Evolutionary conservation across 2,113 vertebrate genomes (phyloP).

Genomic region (Python bivittatus): DNA sequence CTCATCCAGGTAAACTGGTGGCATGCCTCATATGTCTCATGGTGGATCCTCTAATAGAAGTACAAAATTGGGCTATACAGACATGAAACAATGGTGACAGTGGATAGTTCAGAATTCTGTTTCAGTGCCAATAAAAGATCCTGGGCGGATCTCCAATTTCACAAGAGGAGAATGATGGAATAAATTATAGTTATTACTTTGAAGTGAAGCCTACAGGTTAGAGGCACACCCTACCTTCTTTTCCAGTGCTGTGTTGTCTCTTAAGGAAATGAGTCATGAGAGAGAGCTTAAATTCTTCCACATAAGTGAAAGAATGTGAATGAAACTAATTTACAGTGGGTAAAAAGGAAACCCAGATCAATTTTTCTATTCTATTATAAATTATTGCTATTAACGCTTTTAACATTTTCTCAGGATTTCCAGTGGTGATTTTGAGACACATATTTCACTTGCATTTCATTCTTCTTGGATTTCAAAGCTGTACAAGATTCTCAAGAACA

Average conservation of each 20-base stretch:
- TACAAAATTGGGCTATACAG: background rate
- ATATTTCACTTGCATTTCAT: background rate
- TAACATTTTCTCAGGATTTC: slow-evolving; percentile 21
- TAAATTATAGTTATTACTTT: slow-evolving; percentile 10
- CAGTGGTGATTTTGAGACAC: slow-evolving; percentile 20
- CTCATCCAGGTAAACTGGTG: no score
- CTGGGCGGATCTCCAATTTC: slow-evolving; percentile 61
- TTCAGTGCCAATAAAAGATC: slow-evolving; percentile 53
- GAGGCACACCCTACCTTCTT: slow-evolving; percentile 26
- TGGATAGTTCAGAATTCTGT: background rate
- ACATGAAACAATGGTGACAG: background rate
- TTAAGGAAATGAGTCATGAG: slow-evolving; percentile 13
- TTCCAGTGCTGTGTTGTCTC: slow-evolving; percentile 28
- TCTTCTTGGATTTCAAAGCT: background rate
- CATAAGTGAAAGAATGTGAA: slow-evolving; percentile 23
- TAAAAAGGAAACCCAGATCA: slow-evolving; percentile 11
- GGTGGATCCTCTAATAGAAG: background rate
- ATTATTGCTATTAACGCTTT: slow-evolving; percentile 1
- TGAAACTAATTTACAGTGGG: background rate
- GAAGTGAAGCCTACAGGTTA: background rate
- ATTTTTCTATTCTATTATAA: slow-evolving; percentile 8
- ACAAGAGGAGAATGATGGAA: slow-evolving; percentile 26
- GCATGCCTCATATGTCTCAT: background rate
- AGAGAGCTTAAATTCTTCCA: slow-evolving; percentile 5
- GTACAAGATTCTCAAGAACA: slow-evolving; percentile 20